Percentiles rank a stretch among this genome's conserved stretches.
Conservation (phyloP, 1,140 invertebrate species). For the Olivierus martensii region DNA sequence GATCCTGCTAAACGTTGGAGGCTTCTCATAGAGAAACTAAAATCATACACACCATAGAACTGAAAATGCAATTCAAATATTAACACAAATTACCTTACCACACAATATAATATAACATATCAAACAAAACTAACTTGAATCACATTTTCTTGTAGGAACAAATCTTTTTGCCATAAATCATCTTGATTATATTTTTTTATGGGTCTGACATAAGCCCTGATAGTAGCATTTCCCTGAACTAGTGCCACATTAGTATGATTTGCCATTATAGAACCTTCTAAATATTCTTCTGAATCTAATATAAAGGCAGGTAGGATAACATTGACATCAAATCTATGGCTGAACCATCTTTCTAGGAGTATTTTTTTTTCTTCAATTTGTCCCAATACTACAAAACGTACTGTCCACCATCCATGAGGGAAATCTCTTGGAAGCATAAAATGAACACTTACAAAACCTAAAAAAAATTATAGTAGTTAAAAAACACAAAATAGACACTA, state of each 20-base stretch:
- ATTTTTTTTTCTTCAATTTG: slow-evolving; percentile 35
- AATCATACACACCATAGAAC: slow-evolving; percentile 22
- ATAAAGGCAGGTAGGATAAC: slow-evolving; percentile 16
- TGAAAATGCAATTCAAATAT: slow-evolving; percentile 16
- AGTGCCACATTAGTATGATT: slow-evolving; percentile 19
- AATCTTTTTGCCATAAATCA: slow-evolving; percentile 5
- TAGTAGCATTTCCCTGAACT: slow-evolving; percentile 18
- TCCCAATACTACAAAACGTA: slow-evolving; percentile 31
- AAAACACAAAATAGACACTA: no score
- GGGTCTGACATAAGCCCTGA: slow-evolving; percentile 8
- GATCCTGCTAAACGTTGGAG: slow-evolving; percentile 10
- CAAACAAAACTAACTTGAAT: neutral
- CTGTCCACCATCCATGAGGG: slow-evolving; percentile 35
- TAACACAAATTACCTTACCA: neutral
- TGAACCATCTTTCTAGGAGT: slow-evolving; percentile 31
- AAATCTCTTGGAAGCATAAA: slow-evolving; percentile 30
- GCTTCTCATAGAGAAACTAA: slow-evolving; percentile 20
- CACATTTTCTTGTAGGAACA: slow-evolving; percentile 15
- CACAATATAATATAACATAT: neutral
- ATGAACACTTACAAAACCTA: slow-evolving; percentile 29
- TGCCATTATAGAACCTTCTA: slow-evolving; percentile 16
- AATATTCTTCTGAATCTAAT: slow-evolving; percentile 14
- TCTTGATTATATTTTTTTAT: slow-evolving; percentile 1
- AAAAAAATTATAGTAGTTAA: no score
- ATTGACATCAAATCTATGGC: slow-evolving; percentile 18